These are phyloP conservation scores for Drosophila pseudoobscura DNA, from an alignment of 1,140 invertebrate genomes.

Conservation along the genomic window DNA sequence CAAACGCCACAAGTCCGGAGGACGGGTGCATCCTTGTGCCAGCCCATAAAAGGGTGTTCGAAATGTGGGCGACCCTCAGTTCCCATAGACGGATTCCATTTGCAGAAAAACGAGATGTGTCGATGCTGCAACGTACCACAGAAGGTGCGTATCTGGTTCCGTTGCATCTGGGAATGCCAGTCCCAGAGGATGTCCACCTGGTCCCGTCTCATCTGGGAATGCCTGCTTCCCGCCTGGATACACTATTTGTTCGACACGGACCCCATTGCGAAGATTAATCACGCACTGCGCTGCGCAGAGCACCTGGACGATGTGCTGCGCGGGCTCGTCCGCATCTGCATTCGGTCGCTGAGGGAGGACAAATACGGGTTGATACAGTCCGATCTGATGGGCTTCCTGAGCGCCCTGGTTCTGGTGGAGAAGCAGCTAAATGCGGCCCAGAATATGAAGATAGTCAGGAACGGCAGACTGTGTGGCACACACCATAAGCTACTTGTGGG, in stretches of 20 bases:
- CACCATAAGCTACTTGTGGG: conserved; percentile 5
- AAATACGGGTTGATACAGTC: neutral
- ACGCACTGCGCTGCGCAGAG: conserved; percentile 7
- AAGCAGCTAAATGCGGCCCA: neutral
- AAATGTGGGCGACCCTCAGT: too few species aligned
- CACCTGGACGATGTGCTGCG: conserved; percentile 29
- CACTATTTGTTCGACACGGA: neutral
- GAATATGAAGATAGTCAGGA: neutral
- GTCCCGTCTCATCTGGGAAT: too few species aligned
- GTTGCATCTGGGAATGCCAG: too few species aligned
- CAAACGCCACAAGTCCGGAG: too few species aligned
- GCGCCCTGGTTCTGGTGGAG: conserved; percentile 15
- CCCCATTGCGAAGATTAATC: conserved; percentile 15
- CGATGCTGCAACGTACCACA: too few species aligned
- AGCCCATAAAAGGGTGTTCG: too few species aligned
- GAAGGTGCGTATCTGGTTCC: too few species aligned
- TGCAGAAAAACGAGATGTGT: too few species aligned
- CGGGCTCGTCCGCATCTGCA: conserved; percentile 42
- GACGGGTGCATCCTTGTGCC: too few species aligned
- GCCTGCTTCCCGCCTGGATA: neutral
- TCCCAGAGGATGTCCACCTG: too few species aligned
- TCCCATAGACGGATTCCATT: too few species aligned
- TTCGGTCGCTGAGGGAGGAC: conserved; percentile 30
- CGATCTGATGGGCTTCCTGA: conserved; percentile 20
- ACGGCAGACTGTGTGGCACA: conserved; percentile 9